Evolutionary conservation across 2,797 vertebrate species (phyloP), one percentile per base, ranked within the genome.

Genomic region (Hyperoplus immaculatus): DNA sequence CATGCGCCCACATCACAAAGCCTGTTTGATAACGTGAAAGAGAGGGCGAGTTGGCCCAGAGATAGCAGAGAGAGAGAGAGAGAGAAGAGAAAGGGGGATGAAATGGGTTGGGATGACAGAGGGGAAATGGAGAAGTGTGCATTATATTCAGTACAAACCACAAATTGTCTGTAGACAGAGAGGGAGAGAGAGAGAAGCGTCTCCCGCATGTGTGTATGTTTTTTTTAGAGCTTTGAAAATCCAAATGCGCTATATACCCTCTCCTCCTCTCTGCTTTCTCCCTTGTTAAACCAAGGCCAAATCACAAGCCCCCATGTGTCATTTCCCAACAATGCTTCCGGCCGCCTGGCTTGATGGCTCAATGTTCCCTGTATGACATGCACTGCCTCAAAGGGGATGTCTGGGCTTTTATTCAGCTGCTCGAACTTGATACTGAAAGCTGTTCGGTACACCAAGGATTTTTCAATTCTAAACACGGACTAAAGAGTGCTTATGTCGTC

Each of bases 271-370:
- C 51, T 61, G 55, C 41, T 66, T 77, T 77, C 62, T 87, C 83
- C 83, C 88, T 88, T 84, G 90, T 92, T 92, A 93, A 93, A 84
- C 85, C 86, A 89, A 94, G 94, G 90, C 90, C 91, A 91, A 93
- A 92, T 90, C 91, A 81, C 83, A 78, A 82, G 81, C 78, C 87
- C 89, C 90, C 82, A 76, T 86, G 84, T 90, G 90, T 84, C 85
- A 90, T 92, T 93, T 91, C 83, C 91, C 89, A 86, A 93, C 94
- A 95, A 94, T 89, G 92, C 88, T 82, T 81, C 88, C 85, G 90
- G 89, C 80, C 61, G 91, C 87, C 91, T 83, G 87, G 91, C 89
- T 93, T 95, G 93, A 94, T 93, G 92, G 91, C 94, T 95, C 91
- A 92, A 93, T 95, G 93, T 90, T 94, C 88, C 86, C 88, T 78